Conservation (phyloP, 2,113 vertebrate genomes). For the Verasper variegatus region DNA sequence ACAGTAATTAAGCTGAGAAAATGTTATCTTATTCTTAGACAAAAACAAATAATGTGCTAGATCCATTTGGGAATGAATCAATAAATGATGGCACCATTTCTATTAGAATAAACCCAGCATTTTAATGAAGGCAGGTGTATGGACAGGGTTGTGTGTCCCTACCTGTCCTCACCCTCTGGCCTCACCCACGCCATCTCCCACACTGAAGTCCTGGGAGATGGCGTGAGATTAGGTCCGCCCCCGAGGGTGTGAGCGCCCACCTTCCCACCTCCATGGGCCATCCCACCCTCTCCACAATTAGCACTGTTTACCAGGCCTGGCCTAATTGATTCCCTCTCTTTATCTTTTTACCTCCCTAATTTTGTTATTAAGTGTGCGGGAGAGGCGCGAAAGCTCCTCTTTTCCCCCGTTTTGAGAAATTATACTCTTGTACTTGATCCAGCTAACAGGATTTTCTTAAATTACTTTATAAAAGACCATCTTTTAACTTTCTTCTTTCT, state of each 20-base stretch:
- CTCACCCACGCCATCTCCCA: neutral
- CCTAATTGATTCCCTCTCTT: slow-evolving; percentile 84
- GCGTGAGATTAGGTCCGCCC: slow-evolving; percentile 31
- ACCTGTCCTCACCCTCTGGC: slow-evolving; percentile 23
- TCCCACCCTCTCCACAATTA: slow-evolving; percentile 64
- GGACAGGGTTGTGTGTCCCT: slow-evolving; percentile 13
- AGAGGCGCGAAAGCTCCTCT: slow-evolving; percentile 75
- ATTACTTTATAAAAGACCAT: slow-evolving; percentile 99
- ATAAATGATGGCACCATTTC: neutral
- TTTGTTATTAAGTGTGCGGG: slow-evolving; percentile 81
- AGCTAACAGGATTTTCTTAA: slow-evolving; percentile 99
- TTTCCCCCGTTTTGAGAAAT: slow-evolving; percentile 92
- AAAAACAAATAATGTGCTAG: neutral
- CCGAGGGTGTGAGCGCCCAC: slow-evolving; percentile 55
- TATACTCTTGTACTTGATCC: slow-evolving; percentile 99
- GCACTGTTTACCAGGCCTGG: slow-evolving; percentile 78
- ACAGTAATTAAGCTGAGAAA: neutral
- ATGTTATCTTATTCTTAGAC: neutral
- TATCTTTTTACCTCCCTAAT: slow-evolving; percentile 82
- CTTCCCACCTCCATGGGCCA: slow-evolving; percentile 62
- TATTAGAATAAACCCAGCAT: neutral
- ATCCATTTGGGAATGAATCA: neutral
- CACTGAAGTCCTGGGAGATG: no score
- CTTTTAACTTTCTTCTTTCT: slow-evolving; percentile 99
- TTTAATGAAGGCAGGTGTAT: neutral